Evolutionary conservation across 2,888 invertebrate genomes (phyloP).

Genomic region (Choristoneura rosaceana): DNA sequence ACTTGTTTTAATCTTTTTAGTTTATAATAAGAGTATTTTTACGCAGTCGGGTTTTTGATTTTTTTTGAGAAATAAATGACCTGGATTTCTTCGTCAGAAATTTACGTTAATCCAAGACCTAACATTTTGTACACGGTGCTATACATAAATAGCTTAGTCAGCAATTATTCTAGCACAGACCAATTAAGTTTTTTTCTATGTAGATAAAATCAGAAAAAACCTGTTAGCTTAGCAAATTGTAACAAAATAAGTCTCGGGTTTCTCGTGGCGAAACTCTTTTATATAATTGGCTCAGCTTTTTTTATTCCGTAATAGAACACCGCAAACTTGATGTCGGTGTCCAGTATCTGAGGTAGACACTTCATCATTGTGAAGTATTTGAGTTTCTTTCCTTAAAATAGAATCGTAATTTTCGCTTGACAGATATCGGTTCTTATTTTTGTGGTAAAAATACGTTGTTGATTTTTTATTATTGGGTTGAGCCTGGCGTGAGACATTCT

Average conservation of each 20-base stretch:
- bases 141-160: too few relatives aligned
- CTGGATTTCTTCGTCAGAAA: too few relatives aligned
- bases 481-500: too few relatives aligned
- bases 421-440: too few relatives aligned
- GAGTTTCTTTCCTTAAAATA: neutral
- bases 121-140: too few relatives aligned
- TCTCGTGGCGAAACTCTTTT: neutral
- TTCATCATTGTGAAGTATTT: slow-evolving; percentile 3
- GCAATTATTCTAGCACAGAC: neutral
- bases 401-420: neutral
- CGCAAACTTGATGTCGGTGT: neutral
- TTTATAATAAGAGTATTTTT: too few relatives aligned
- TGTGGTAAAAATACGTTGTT: too few relatives aligned
- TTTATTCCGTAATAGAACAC: neutral
- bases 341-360: neutral
- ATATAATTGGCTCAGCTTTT: neutral
- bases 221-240: neutral
- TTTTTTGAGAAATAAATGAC: too few relatives aligned
- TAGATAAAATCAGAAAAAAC: neutral
- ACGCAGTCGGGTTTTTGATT: too few relatives aligned
- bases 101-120: too few relatives aligned
- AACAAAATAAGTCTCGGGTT: neutral
- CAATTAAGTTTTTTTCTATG: neutral
- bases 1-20: too few relatives aligned
- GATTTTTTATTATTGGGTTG: too few relatives aligned